Percentiles rank a stretch among this genome's conserved stretches.
Evolutionary conservation across 2,888 invertebrate species (phyloP).

Genomic region (Sepiola atlantica): DNA sequence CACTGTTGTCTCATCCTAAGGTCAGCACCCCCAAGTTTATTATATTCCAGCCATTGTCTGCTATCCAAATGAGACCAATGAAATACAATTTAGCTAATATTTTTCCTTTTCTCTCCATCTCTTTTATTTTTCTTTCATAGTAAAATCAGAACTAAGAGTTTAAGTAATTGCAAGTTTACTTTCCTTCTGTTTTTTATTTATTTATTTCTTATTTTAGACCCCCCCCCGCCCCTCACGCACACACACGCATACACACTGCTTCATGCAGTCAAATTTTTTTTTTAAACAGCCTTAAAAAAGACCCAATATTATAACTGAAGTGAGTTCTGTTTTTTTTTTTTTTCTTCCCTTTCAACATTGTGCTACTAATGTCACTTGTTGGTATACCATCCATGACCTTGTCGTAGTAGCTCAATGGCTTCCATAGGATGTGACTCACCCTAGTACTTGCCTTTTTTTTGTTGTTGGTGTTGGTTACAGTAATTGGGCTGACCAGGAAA

Average conservation of each 20-base stretch:
- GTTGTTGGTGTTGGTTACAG: not conserved
- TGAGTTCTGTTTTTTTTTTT: not conserved
- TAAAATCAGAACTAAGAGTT: not conserved
- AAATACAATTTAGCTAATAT: not conserved
- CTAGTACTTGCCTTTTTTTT: conserved; percentile 37
- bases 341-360: not conserved
- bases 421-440: conserved; percentile 42
- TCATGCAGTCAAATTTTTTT: not conserved
- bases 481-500: conserved; percentile 32
- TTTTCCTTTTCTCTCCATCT: not conserved
- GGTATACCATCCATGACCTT: conserved; percentile 38
- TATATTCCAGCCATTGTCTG: not conserved
- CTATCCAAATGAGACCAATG: not conserved
- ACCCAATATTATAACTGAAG: not conserved
- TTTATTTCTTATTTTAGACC: no score
- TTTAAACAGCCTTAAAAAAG: not conserved
- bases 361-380: not conserved
- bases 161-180: not conserved
- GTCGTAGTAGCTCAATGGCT: conserved; percentile 33
- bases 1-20: not conserved
- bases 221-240: no score
- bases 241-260: no score
- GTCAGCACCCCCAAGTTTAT: not conserved
- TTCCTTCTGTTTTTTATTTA: not conserved
- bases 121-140: not conserved